phyloP scores from a whole-genome alignment of 92 coral and sea anemone species.

The Epizoanthus scotinus region DNA sequence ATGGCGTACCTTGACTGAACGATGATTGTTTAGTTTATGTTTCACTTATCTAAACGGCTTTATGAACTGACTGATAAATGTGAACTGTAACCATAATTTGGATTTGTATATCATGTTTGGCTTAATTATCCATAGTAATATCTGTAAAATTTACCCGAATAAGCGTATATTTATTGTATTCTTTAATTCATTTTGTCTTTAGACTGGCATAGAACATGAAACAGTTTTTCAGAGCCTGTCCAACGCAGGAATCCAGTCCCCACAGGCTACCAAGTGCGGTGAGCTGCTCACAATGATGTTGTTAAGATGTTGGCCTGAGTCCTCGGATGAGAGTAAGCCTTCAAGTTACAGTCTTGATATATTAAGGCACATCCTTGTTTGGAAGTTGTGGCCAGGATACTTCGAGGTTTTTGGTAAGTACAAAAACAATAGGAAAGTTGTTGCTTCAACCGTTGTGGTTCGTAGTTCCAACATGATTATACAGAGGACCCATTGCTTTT shows the following conservation, averaged over 20 bases:
- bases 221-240: conserved; percentile 50
- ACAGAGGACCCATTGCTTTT: too few species aligned
- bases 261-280: conserved; percentile 59
- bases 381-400: conserved; percentile 76
- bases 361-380: conserved; percentile 68
- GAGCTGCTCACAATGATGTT: conserved; percentile 71
- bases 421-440: not conserved
- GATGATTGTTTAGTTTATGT: too few species aligned
- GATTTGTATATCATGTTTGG: too few species aligned
- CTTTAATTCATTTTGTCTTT: not conserved
- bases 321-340: conserved; percentile 12
- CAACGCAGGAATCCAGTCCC: conserved; percentile 38
- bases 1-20: too few species aligned
- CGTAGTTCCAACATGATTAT: too few species aligned
- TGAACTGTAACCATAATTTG: too few species aligned
- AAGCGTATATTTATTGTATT: too few species aligned
- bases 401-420: conserved; percentile 62
- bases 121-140: too few species aligned
- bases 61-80: too few species aligned
- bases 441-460: too few species aligned
- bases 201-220: conserved; percentile 45
- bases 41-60: too few species aligned
- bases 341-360: conserved; percentile 36
- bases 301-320: conserved; percentile 67
- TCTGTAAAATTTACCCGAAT: too few species aligned